Base-by-base conservation (phyloP, 2,113 vertebrate species). In the Dicentrarchus labrax region DNA sequence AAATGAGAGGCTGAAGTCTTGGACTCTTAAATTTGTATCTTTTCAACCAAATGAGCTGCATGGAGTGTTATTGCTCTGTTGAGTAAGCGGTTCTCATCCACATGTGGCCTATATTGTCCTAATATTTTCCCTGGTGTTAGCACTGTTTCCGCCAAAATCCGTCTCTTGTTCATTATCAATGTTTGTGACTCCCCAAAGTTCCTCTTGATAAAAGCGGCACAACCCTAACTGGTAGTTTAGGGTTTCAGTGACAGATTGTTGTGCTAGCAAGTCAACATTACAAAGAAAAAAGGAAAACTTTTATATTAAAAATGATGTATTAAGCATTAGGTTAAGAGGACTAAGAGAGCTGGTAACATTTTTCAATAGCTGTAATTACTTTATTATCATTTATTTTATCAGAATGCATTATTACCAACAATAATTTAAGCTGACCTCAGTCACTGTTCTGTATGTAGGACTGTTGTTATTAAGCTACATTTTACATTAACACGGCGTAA, bases 11-110 rank as follows among this genome's bases (percentile, higher is more conserved):
- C 56, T 36, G 22, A 78, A 80, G 79, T 66, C 84, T 76, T 69
- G 67, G 60, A 79, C 70, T 85, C 69, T 62, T 78, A 53, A 22
- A 64, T 82, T 78, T 80, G 74, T 75, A 72, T 73, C 43, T 88
- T 74, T 66, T 78, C 61, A 69, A 74, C 84, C n/a, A 82, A 82
- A 82, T 84, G 78, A 86, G 80, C 67, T 60, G 72, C 43, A 6
- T 45, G 51, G 51, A 72, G 72, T 84, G 83, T 89, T 80, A 85
- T 72, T 47, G 38, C 82, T 53, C 59, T 78, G 79, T 80, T 75
- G 81, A 90, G 76, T 88, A 84, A 85, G 81, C 88, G 80, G 16
- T 86, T 86, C 68, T 82, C n/a, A 24, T 62, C 73, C 22, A 16
- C 82, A 70, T 72, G 76, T 61, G 51, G 62, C 36, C 65, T 56